Evolutionary conservation across 2,888 invertebrate species (phyloP).

Genomic region (Minunthozetes semirufus): DNA sequence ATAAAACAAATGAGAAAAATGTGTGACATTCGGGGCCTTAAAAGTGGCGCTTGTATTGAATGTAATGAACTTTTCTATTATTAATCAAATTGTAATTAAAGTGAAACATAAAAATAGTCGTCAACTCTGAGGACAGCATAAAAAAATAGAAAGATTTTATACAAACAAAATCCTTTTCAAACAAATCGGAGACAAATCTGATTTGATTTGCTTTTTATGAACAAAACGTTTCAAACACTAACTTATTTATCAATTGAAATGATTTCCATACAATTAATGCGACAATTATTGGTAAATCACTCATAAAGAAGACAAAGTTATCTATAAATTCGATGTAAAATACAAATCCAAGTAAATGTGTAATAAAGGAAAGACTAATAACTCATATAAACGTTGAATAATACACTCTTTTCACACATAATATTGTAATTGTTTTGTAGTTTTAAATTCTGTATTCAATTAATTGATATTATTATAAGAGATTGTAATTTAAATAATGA

Average conservation of each 20-base stretch:
- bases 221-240: too few relatives aligned
- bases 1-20: neutral
- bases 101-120: neutral
- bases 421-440: constrained; percentile 18
- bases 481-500: neutral
- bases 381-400: neutral
- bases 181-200: too few relatives aligned
- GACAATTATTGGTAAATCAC: too few relatives aligned
- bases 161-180: too few relatives aligned
- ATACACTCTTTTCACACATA: neutral
- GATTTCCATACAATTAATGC: too few relatives aligned
- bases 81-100: neutral
- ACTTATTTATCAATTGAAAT: too few relatives aligned
- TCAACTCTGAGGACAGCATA: neutral
- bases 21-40: constrained; percentile 27
- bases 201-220: too few relatives aligned
- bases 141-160: too few relatives aligned
- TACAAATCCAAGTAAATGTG: neutral
- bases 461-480: neutral
- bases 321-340: neutral
- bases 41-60: constrained; percentile 18
- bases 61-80: neutral
- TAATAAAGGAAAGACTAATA: neutral
- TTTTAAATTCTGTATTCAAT: neutral
- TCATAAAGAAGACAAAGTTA: too few relatives aligned